Evolutionary conservation across 2,888 invertebrate species (phyloP).

Genomic region (Gnatocerus cornutus): DNA sequence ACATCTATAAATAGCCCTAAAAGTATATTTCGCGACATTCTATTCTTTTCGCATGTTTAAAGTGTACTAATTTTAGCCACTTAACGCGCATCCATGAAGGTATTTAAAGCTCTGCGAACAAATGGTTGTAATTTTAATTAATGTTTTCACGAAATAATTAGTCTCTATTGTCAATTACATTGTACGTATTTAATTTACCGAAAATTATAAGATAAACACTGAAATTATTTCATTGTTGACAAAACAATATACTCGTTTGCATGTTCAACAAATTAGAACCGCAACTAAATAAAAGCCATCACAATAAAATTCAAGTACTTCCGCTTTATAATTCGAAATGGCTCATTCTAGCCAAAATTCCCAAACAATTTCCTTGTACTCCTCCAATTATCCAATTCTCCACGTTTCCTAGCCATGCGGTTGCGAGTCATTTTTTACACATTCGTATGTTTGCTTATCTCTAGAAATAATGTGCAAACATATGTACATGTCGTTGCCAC

Average conservation of each 20-base stretch:
- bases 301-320: slow-evolving; percentile 2
- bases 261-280: slow-evolving; percentile 19
- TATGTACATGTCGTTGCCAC: too few species aligned
- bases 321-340: neutral
- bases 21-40: slow-evolving; percentile 5
- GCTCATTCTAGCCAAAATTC: too few species aligned
- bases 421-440: too few species aligned
- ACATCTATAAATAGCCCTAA: slow-evolving; percentile 7
- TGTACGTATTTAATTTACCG: slow-evolving; percentile 30
- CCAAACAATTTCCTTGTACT: too few species aligned
- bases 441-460: too few species aligned
- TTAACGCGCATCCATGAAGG: slow-evolving; percentile 5
- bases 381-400: too few species aligned
- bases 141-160: slow-evolving; percentile 36
- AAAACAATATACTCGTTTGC: slow-evolving; percentile 41
- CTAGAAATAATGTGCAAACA: too few species aligned
- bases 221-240: slow-evolving; percentile 28
- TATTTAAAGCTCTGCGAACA: slow-evolving; percentile 34
- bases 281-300: slow-evolving; percentile 28
- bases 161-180: slow-evolving; percentile 28
- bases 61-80: slow-evolving; percentile 24
- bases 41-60: slow-evolving; percentile 5
- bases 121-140: slow-evolving; percentile 41
- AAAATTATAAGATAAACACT: slow-evolving; percentile 36
- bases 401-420: too few species aligned